Percentiles rank a stretch among this genome's conserved stretches.
Evolutionary conservation across 35 echinoderm and acorn worm species (phyloP).

Genomic region (Heliocidaris erythrogramma): DNA sequence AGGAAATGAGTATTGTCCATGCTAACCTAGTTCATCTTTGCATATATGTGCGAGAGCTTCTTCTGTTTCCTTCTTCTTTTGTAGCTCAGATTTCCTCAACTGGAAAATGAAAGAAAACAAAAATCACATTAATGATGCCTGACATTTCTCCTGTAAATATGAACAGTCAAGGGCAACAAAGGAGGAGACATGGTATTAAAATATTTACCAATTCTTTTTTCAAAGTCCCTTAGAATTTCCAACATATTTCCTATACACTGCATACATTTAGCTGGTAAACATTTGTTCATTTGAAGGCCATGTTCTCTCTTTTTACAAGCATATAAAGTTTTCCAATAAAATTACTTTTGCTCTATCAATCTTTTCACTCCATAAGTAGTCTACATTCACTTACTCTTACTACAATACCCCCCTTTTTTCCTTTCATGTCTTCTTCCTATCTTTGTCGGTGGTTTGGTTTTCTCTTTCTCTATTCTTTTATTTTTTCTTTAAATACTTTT

Average conservation of each 20-base stretch:
- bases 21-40: conserved; percentile 37
- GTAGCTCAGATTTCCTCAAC: conserved; percentile 31
- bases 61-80: conserved; percentile 35
- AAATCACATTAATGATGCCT: neutral
- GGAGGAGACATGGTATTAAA: neutral
- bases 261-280: too few species aligned
- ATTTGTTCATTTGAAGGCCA: too few species aligned
- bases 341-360: too few species aligned
- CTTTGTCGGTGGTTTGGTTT: too few species aligned
- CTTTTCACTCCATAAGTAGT: too few species aligned
- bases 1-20: neutral
- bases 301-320: too few species aligned
- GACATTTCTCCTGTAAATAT: neutral
- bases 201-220: neutral
- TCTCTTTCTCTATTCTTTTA: too few species aligned
- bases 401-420: neutral
- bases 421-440: neutral
- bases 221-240: too few species aligned
- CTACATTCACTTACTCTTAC: too few species aligned
- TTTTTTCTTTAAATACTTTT: neutral
- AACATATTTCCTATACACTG: too few species aligned
- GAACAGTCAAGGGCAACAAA: neutral
- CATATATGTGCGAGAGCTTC: conserved; percentile 34
- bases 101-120: conserved; percentile 23
- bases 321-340: too few species aligned